These are phyloP conservation scores for Sceloporus undulatus DNA, from an alignment of 2,113 vertebrate genomes.

Conservation along the genomic window DNA sequence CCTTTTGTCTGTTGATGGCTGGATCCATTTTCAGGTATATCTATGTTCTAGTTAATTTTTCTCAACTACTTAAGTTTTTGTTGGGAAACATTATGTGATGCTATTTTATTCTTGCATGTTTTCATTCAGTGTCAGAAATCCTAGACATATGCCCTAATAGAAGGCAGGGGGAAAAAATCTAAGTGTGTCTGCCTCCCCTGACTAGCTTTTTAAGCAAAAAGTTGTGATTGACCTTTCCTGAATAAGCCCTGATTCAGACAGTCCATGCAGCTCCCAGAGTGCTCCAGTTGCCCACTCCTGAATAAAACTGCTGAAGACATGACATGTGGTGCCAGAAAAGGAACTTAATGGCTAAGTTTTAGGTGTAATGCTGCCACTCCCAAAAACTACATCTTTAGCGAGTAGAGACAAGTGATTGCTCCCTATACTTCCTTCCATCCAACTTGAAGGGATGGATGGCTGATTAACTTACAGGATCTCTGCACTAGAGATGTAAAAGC, in stretches of 20 bases:
- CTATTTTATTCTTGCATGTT: not conserved
- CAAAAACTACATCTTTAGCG: not conserved
- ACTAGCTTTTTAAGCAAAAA: too few relatives aligned
- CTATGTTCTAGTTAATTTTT: slow-evolving; percentile 17
- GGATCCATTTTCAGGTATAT: slow-evolving; percentile 96
- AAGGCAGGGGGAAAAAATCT: not conserved
- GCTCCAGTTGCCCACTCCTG: too few relatives aligned
- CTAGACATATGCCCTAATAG: not conserved
- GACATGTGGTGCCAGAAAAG: too few relatives aligned
- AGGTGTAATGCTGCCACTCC: not conserved
- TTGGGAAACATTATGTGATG: not conserved
- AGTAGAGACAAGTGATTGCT: not conserved
- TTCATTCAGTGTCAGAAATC: not conserved
- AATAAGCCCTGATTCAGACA: too few relatives aligned
- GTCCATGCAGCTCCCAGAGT: too few relatives aligned
- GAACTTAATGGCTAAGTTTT: too few relatives aligned
- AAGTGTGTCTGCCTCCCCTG: too few relatives aligned
- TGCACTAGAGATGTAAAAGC: too few relatives aligned
- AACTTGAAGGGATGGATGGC: not conserved
- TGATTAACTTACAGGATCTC: not conserved
- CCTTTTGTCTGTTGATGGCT: slow-evolving; percentile 92
- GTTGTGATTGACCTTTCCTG: too few relatives aligned
- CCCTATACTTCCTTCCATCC: not conserved
- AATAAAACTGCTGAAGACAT: not conserved
- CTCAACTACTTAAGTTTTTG: not conserved